Conservation (phyloP, 2,888 invertebrate genomes). For the Campopleginae sp. region DNA sequence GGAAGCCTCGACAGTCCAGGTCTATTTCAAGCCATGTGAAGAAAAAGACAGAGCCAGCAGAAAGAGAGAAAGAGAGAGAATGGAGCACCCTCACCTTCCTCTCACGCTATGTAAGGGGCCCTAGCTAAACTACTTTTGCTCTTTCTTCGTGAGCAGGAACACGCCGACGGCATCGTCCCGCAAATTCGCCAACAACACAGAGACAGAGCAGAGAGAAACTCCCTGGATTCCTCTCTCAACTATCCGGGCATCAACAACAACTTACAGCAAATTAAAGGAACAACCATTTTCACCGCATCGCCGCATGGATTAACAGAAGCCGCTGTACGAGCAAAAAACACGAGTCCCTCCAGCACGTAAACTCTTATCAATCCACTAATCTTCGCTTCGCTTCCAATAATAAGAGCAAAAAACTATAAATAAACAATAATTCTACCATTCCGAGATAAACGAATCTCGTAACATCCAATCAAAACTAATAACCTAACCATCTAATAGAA, state of each 20-base stretch:
- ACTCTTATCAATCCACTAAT: constrained; percentile 12
- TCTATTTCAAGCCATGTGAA: constrained; percentile 77
- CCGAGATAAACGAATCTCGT: neutral
- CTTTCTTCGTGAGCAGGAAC: constrained; percentile 41
- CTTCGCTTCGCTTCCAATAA: neutral
- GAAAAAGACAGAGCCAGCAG: constrained; percentile 8
- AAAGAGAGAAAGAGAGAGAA: constrained; percentile 20
- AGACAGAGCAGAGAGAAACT: constrained; percentile 1
- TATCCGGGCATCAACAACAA: constrained; percentile 27
- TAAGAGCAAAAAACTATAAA: neutral
- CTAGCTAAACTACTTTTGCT: constrained; percentile 43
- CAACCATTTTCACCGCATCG: constrained; percentile 25
- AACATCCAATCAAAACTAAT: neutral
- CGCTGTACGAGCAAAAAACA: constrained; percentile 11
- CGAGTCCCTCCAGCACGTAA: neutral
- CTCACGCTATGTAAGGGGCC: constrained; percentile 59
- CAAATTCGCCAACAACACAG: constrained; percentile 11
- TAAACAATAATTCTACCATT: neutral
- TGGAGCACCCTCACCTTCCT: constrained; percentile 53
- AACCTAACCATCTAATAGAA: neutral
- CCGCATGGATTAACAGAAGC: constrained; percentile 31
- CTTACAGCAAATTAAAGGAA: constrained; percentile 39
- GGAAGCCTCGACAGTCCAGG: constrained; percentile 76
- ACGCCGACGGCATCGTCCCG: constrained; percentile 42
- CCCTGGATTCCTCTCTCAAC: constrained; percentile 29